Evolutionary conservation across 2,888 invertebrate species (phyloP).

Genomic region (Coelinius sp.): DNA sequence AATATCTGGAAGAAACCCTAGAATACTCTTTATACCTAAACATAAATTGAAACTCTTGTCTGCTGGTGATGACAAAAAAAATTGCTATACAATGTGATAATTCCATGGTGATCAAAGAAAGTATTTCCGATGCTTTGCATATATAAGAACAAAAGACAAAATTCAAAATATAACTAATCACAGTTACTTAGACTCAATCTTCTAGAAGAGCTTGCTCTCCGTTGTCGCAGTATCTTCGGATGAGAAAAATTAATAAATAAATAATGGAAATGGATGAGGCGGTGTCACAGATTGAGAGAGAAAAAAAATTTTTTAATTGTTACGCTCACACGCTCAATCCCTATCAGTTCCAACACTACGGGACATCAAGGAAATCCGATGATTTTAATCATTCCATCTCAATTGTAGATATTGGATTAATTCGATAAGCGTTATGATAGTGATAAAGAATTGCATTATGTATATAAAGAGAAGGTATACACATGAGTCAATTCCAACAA

Average conservation of each 20-base stretch:
- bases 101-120: constrained; percentile 70
- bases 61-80: not conserved
- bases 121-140: constrained; percentile 64
- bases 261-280: constrained; percentile 3
- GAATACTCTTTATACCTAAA: not conserved
- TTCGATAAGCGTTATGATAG: constrained; percentile 16
- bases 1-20: no score
- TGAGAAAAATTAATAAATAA: not conserved
- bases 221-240: not conserved
- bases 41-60: not conserved
- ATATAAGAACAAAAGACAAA: constrained; percentile 28
- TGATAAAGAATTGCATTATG: constrained; percentile 9
- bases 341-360: constrained; percentile 44
- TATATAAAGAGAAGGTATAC: constrained; percentile 54
- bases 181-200: not conserved
- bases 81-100: constrained; percentile 67
- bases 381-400: constrained; percentile 43
- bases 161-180: constrained; percentile 4
- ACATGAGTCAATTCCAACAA: constrained; percentile 71
- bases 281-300: constrained; percentile 20
- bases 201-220: not conserved
- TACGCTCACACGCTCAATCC: constrained; percentile 52
- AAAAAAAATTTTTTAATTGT: constrained; percentile 29
- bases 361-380: constrained; percentile 45
- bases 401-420: constrained; percentile 30